A percentile compares a stretch with the other conserved stretches of the same genome.
These are phyloP conservation scores for Eucidaris tribuloides DNA, from an alignment of 35 echinoderm and acorn worm genomes.

Conservation along the genomic window DNA sequence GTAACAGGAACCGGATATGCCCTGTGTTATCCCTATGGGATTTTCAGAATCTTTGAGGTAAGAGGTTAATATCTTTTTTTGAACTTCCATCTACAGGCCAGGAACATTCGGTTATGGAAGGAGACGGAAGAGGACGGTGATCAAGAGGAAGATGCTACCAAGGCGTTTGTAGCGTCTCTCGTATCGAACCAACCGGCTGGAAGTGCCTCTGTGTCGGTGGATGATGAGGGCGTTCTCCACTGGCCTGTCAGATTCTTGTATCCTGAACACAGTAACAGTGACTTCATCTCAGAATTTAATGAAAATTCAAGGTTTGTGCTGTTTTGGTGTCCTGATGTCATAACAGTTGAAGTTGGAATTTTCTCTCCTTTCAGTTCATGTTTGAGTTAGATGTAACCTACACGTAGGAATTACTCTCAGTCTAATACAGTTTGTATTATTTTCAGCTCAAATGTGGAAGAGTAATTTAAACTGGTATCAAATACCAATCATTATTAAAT, in stretches of 20 bases:
- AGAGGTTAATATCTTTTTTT: no score
- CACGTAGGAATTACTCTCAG: no score
- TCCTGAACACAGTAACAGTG: constrained; percentile 80
- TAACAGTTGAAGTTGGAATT: no score
- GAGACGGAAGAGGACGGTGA: not conserved
- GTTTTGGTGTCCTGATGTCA: not conserved
- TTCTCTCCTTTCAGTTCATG: no score
- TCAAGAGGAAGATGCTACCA: not conserved
- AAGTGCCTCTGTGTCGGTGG: constrained; percentile 22
- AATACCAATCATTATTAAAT: not conserved
- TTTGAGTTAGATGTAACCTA: no score
- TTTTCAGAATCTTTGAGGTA: no score
- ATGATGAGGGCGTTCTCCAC: constrained; percentile 51
- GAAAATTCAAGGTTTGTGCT: constrained; percentile 73
- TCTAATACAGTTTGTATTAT: no score
- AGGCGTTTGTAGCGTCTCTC: not conserved
- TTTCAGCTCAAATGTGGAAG: no score
- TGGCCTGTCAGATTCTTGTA: constrained; percentile 98
- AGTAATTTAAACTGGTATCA: not conserved
- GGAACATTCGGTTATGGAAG: not conserved
- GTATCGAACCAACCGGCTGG: not conserved
- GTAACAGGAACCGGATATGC: no score
- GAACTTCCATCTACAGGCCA: not conserved
- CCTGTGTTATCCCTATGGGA: no score
- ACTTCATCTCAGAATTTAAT: constrained; percentile 77